These are phyloP conservation scores for Oryctolagus cuniculus DNA, from an alignment of 2,113 vertebrate species.

Conservation along the genomic window DNA sequence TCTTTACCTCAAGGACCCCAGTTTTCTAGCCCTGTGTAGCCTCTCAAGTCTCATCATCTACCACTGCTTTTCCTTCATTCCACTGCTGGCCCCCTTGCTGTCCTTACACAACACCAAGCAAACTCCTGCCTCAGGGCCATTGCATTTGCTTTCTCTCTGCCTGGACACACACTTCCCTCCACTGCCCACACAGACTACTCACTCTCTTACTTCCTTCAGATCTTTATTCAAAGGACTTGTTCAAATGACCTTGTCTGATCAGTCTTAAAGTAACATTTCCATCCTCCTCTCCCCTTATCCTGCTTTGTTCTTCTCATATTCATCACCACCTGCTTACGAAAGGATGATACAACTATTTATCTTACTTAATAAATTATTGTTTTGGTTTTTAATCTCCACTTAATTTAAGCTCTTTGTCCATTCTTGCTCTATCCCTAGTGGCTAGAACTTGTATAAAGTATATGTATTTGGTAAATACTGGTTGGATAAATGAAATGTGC, in stretches of 20 bases:
- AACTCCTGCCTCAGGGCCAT: not conserved
- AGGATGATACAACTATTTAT: not conserved
- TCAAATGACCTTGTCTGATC: not conserved
- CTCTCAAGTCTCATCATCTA: not conserved
- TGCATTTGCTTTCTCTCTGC: not conserved
- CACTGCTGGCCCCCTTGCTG: not conserved
- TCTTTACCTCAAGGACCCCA: no score
- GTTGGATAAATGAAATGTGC: not conserved
- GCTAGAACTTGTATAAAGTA: not conserved
- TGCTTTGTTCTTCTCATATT: not conserved
- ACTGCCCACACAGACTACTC: accelerated
- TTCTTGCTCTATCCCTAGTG: not conserved
- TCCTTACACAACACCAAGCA: not conserved
- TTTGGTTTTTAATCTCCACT: not conserved
- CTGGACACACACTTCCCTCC: not conserved
- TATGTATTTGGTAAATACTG: not conserved
- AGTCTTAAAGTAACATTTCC: not conserved
- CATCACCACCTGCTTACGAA: not conserved
- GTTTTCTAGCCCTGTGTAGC: no score
- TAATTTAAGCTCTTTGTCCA: not conserved
- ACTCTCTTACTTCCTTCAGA: not conserved
- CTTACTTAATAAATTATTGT: not conserved
- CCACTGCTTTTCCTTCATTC: accelerated
- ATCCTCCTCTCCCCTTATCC: not conserved
- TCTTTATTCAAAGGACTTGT: not conserved